Conservation (phyloP, 2,113 vertebrate genomes). For the Kryptolebias marmoratus region DNA sequence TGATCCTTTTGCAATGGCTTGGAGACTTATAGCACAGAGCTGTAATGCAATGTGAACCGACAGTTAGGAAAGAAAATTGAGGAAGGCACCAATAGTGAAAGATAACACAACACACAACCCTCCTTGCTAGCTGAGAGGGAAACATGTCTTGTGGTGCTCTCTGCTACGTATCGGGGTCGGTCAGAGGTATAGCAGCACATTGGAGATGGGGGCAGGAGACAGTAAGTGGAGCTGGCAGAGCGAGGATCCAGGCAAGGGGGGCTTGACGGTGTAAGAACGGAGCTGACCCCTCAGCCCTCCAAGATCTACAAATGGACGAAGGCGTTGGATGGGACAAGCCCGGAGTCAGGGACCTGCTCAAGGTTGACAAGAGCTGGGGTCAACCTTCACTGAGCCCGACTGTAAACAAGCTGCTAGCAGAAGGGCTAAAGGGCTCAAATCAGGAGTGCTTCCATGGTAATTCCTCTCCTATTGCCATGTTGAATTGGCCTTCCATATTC, state of each 20-base stretch:
- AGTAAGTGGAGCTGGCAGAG: conserved; percentile 78
- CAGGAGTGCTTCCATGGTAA: conserved; percentile 65
- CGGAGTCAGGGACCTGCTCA: conserved; percentile 77
- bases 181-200: conserved; percentile 63
- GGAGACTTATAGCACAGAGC: conserved; percentile 71
- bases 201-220: conserved; percentile 61
- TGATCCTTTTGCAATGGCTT: conserved; percentile 79
- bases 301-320: conserved; percentile 71
- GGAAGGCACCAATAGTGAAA: conserved; percentile 70
- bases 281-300: conserved; percentile 71
- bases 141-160: conserved; percentile 70
- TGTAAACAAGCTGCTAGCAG: conserved; percentile 75
- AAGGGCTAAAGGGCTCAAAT: conserved; percentile 68
- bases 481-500: conserved; percentile 56
- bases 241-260: conserved; percentile 70
- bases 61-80: conserved; percentile 66
- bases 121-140: conserved; percentile 72
- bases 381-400: conserved; percentile 62
- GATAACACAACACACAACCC: conserved; percentile 73
- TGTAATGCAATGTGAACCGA: conserved; percentile 82
- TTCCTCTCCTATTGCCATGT: conserved; percentile 67
- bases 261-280: conserved; percentile 69
- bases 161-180: conserved; percentile 67
- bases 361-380: conserved; percentile 77
- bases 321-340: conserved; percentile 73